These are phyloP conservation scores for Tachycineta bicolor DNA, from an alignment of 2,113 vertebrate species.

Conservation along the genomic window DNA sequence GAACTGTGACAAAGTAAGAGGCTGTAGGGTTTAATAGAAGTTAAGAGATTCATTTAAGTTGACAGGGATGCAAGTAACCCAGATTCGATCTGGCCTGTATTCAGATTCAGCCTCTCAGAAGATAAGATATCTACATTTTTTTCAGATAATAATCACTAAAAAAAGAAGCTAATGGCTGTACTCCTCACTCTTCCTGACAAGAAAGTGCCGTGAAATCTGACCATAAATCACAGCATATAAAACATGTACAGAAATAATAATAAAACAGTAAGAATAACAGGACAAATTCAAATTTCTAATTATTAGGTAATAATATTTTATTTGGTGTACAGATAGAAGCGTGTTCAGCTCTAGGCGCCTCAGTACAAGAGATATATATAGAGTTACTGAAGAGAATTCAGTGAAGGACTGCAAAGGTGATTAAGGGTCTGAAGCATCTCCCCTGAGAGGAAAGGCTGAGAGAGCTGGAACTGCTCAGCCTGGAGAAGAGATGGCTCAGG, in stretches of 20 bases:
- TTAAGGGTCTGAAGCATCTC: not conserved
- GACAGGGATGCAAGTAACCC: constrained; percentile 26
- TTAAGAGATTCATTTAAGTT: constrained; percentile 27
- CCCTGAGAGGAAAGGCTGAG: not conserved
- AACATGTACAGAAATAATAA: not conserved
- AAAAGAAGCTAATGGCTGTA: not conserved
- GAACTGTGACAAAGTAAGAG: not conserved
- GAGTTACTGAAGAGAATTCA: not conserved
- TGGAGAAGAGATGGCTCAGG: not conserved
- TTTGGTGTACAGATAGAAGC: not conserved
- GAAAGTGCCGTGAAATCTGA: not conserved
- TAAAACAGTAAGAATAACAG: not conserved
- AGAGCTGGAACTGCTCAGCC: not conserved
- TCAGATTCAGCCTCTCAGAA: not conserved
- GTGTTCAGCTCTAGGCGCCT: not conserved
- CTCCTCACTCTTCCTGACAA: not conserved
- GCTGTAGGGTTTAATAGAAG: constrained; percentile 16
- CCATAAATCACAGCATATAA: not conserved
- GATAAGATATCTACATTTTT: not conserved
- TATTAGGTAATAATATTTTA: not conserved
- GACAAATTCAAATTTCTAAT: not conserved
- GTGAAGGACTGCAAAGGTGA: not conserved
- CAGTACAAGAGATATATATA: not conserved
- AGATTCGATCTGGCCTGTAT: not conserved
- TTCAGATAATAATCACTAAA: not conserved